Conservation (phyloP, 2,113 vertebrate genomes). For the Emydura subglobosa region DNA sequence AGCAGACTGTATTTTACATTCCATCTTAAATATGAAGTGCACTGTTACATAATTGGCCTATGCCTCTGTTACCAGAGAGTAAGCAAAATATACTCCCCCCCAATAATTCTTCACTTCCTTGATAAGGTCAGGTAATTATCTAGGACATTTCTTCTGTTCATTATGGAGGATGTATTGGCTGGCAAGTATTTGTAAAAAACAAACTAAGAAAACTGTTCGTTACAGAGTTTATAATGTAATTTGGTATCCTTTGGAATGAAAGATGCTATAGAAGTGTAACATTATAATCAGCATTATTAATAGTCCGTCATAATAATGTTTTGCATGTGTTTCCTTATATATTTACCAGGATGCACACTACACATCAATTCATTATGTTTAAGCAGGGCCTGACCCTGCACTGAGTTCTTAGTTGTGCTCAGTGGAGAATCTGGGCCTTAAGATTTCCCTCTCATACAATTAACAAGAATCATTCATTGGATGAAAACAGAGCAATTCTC, state of each 20-base stretch:
- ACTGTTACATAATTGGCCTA: background rate
- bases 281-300: background rate
- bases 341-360: background rate
- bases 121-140: background rate
- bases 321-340: background rate
- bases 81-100: background rate
- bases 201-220: background rate
- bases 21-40: background rate
- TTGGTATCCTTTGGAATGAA: accelerated
- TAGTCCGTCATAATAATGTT: background rate
- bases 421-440: background rate
- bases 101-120: accelerated
- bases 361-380: background rate
- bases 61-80: background rate
- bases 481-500: accelerated
- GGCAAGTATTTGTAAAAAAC: background rate
- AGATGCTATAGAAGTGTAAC: background rate
- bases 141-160: background rate
- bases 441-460: background rate
- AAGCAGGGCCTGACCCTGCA: background rate
- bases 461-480: accelerated
- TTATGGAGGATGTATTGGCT: background rate
- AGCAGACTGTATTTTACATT: accelerated
- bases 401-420: background rate
- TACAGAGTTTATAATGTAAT: background rate